A percentile compares a stretch with the other conserved stretches of the same genome.
These are phyloP conservation scores for Rhynchomys soricoides DNA, from an alignment of 2,113 vertebrate species.

Conservation along the genomic window DNA sequence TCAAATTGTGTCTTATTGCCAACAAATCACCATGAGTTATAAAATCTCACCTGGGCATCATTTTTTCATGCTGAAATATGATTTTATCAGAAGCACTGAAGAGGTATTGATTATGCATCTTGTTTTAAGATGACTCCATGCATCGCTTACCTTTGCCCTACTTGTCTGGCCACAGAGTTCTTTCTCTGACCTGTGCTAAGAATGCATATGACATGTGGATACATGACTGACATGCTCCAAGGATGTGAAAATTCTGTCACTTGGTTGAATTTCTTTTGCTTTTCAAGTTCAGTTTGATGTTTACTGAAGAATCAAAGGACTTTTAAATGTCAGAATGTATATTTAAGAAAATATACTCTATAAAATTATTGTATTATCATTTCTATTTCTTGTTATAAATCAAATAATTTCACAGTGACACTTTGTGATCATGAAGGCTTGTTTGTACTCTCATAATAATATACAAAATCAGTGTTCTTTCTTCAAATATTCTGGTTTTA, in stretches of 20 bases:
- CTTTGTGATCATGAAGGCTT: neutral
- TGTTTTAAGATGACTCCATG: neutral
- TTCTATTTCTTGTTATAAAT: neutral
- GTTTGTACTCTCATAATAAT: neutral
- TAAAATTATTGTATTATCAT: neutral
- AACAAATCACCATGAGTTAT: neutral
- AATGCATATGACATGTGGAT: neutral
- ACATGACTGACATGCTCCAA: neutral
- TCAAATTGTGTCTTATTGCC: neutral
- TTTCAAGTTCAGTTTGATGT: neutral
- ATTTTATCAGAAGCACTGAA: constrained; percentile 23
- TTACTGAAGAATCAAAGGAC: neutral
- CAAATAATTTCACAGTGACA: neutral
- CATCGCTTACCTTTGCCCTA: neutral
- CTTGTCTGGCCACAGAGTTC: neutral
- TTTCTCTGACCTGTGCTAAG: neutral
- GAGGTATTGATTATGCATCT: neutral
- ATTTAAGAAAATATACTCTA: neutral
- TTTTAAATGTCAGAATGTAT: constrained; percentile 24
- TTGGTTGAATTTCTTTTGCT: constrained; percentile 7
- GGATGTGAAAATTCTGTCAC: neutral
- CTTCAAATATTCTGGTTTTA: neutral
- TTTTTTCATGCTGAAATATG: neutral
- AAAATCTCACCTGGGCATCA: neutral
- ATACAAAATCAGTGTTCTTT: neutral